Evolutionary conservation across 2,888 invertebrate species (phyloP).

Genomic region (Drosophila vallismaia): DNA sequence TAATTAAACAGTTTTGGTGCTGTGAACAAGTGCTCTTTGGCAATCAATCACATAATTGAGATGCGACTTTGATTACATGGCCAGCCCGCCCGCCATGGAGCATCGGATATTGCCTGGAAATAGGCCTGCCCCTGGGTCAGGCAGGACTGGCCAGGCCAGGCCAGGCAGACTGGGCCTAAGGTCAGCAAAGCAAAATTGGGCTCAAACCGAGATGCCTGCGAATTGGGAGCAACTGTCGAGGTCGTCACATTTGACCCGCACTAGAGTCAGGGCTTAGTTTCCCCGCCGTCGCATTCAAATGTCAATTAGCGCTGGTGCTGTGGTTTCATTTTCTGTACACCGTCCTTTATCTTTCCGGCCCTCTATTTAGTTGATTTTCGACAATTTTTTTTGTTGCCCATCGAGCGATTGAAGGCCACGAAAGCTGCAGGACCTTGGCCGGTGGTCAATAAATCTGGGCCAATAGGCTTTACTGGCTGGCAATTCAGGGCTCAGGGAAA

Average conservation of each 20-base stretch:
- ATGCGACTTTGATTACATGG: slow-evolving; percentile 36
- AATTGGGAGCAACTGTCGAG: slow-evolving; percentile 40
- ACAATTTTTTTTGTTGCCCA: slow-evolving; percentile 10
- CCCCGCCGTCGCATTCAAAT: slow-evolving; percentile 27
- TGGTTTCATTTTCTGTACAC: slow-evolving; percentile 54
- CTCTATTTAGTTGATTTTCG: slow-evolving; percentile 21
- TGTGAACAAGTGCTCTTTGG: slow-evolving; percentile 14
- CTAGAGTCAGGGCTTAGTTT: slow-evolving; percentile 47
- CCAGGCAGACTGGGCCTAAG: slow-evolving; percentile 15
- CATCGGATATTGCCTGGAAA: slow-evolving; percentile 4
- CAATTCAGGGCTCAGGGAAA: neutral
- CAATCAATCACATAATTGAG: slow-evolving; percentile 38
- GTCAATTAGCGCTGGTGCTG: slow-evolving; percentile 71
- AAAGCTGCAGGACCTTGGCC: slow-evolving; percentile 16
- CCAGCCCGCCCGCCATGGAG: neutral
- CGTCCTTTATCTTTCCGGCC: slow-evolving; percentile 58
- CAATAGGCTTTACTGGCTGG: slow-evolving; percentile 1
- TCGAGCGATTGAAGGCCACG: slow-evolving; percentile 29
- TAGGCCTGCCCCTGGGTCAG: neutral
- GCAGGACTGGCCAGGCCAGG: no score
- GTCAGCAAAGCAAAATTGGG: slow-evolving; percentile 37
- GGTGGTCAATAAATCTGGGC: slow-evolving; percentile 26
- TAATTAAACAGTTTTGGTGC: slow-evolving; percentile 21
- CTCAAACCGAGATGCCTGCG: slow-evolving; percentile 36
- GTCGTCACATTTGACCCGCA: slow-evolving; percentile 56